A percentile compares a stretch with the other conserved stretches of the same genome.
Evolutionary conservation across 2,113 vertebrate genomes (phyloP).

Genomic region (Xiphophorus hellerii): DNA sequence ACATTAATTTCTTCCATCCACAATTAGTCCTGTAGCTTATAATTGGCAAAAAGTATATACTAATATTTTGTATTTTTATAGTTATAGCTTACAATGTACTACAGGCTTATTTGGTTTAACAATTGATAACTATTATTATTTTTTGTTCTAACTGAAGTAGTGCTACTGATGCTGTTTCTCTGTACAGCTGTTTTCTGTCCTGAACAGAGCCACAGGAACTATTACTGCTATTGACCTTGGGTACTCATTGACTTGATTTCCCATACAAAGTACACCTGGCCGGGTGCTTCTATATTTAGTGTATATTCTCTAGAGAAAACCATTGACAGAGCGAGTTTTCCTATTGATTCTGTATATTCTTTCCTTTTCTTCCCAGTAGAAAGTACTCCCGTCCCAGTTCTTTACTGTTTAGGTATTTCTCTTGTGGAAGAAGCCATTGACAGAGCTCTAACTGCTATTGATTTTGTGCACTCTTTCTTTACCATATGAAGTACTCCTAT

Average conservation of each 20-base stretch:
- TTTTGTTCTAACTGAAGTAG: neutral
- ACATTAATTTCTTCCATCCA: conserved; percentile 38
- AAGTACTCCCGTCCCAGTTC: neutral
- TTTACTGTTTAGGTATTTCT: neutral
- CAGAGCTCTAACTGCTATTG: neutral
- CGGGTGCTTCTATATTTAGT: neutral
- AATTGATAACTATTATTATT: neutral
- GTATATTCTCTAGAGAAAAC: neutral
- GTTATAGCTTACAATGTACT: neutral
- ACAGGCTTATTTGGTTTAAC: neutral
- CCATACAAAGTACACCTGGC: neutral
- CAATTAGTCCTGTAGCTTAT: too few species aligned
- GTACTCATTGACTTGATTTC: neutral
- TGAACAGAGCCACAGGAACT: neutral
- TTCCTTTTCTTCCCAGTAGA: neutral
- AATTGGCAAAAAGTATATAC: too few species aligned
- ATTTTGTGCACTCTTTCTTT: neutral
- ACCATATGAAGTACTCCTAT: neutral
- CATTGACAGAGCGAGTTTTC: neutral
- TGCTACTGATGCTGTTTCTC: neutral
- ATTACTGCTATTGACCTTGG: neutral
- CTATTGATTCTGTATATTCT: neutral
- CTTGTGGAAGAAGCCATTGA: neutral
- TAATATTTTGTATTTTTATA: too few species aligned
- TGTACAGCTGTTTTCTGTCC: neutral